Conservation (phyloP, 1,140 invertebrate genomes). For the Megalopta genalis region DNA sequence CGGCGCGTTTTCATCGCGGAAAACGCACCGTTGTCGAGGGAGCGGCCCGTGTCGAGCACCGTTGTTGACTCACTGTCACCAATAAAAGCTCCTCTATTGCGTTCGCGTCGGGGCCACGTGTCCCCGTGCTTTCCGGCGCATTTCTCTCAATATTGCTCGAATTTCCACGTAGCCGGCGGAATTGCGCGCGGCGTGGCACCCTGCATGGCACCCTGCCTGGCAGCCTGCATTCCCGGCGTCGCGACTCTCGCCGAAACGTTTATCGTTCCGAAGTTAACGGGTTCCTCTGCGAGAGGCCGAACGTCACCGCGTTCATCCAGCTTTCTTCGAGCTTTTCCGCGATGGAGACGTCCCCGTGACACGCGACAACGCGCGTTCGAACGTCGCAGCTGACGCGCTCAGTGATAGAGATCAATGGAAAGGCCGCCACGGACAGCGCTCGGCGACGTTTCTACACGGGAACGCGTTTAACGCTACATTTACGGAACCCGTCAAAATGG, state of each 20-base stretch:
- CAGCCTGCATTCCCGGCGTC: neutral
- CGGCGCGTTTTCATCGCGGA: neutral
- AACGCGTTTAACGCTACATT: too few species aligned
- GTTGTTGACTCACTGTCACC: slow-evolving; percentile 15
- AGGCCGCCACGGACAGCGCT: neutral
- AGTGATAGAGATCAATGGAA: neutral
- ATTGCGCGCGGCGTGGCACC: neutral
- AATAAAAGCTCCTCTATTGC: slow-evolving; percentile 26
- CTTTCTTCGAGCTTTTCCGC: neutral
- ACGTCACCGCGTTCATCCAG: neutral
- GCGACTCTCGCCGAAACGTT: neutral
- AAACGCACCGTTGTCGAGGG: slow-evolving; percentile 7
- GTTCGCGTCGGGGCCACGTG: neutral
- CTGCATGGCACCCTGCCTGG: too few species aligned
- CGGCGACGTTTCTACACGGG: too few species aligned
- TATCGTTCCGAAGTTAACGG: neutral
- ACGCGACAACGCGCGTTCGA: neutral
- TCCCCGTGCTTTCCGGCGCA: neutral
- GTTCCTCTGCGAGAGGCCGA: neutral
- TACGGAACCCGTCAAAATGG: too few species aligned
- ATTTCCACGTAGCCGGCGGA: neutral
- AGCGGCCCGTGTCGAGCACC: slow-evolving; percentile 9
- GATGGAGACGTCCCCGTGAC: neutral
- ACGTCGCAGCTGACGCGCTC: neutral
- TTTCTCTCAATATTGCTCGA: neutral